phyloP scores from a whole-genome alignment of 2,113 vertebrate genomes.

The Cathartes aura region DNA sequence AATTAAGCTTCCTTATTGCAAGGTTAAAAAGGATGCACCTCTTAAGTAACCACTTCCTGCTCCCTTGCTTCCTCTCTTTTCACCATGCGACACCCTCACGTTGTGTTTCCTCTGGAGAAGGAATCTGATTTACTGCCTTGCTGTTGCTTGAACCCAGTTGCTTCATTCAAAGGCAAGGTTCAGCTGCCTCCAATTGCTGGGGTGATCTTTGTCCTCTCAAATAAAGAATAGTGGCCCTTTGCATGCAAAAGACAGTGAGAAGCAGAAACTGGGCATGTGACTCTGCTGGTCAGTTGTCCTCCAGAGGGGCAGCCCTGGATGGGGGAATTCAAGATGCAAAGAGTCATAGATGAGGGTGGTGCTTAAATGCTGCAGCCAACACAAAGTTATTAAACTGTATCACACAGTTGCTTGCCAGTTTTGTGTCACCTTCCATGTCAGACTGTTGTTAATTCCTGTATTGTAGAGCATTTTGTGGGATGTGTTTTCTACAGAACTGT shows the following conservation, averaged over 20 bases:
- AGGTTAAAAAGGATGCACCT: neutral
- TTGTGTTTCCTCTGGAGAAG: neutral
- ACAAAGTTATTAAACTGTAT: neutral
- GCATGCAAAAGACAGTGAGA: neutral
- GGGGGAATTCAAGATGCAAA: neutral
- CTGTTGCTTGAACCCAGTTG: neutral
- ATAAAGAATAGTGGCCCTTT: neutral
- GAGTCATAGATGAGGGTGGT: neutral
- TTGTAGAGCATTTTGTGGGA: neutral
- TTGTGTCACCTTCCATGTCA: neutral
- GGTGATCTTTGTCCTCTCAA: neutral
- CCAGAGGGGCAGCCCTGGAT: neutral
- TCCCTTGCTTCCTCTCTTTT: neutral
- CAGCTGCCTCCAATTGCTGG: neutral
- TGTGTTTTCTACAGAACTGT: neutral
- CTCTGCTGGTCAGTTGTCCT: neutral
- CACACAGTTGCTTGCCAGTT: neutral
- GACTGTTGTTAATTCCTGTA: neutral
- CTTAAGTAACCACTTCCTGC: neutral
- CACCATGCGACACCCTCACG: neutral
- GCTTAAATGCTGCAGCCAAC: neutral
- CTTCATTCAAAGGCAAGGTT: neutral
- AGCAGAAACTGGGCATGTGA: neutral
- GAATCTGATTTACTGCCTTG: neutral
- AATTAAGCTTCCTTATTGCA: neutral